These are phyloP conservation scores for Drosophila mauritiana DNA, from an alignment of 1,140 invertebrate species.

Conservation along the genomic window DNA sequence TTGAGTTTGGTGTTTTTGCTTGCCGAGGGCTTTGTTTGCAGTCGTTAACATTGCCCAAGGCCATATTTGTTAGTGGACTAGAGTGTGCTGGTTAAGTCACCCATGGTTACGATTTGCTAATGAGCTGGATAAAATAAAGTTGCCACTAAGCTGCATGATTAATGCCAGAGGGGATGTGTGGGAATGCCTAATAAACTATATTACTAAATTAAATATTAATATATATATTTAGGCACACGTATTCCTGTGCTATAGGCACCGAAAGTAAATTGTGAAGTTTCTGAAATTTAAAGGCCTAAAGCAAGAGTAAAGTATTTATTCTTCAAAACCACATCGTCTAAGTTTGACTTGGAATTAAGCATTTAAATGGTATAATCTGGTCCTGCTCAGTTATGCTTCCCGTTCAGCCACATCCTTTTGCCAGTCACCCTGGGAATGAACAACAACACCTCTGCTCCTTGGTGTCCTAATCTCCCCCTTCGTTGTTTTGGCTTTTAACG, in stretches of 20 bases:
- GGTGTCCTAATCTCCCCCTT: constrained; percentile 47
- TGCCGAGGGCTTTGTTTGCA: constrained; percentile 16
- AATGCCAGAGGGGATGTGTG: background rate
- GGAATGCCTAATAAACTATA: background rate
- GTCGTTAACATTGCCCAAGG: constrained; percentile 51
- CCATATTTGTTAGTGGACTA: constrained; percentile 30
- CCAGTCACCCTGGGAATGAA: constrained; percentile 20
- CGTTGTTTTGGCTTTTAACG: constrained; percentile 51
- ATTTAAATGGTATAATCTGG: too few relatives aligned
- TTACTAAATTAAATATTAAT: background rate
- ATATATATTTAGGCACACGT: background rate
- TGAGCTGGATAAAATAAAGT: constrained; percentile 23
- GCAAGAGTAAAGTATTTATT: too few relatives aligned
- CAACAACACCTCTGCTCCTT: constrained; percentile 24
- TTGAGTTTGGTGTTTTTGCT: constrained; percentile 7
- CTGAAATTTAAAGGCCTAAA: background rate
- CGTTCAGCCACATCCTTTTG: constrained; percentile 18
- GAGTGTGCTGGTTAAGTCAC: constrained; percentile 45
- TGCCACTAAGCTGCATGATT: constrained; percentile 7
- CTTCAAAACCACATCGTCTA: too few relatives aligned
- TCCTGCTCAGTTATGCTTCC: background rate
- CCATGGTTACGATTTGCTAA: constrained; percentile 51
- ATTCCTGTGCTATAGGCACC: background rate
- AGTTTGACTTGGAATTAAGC: too few relatives aligned
- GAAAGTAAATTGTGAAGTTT: too few relatives aligned